Conservation (phyloP, 1,140 invertebrate genomes). For the Diachasma alloeum region DNA sequence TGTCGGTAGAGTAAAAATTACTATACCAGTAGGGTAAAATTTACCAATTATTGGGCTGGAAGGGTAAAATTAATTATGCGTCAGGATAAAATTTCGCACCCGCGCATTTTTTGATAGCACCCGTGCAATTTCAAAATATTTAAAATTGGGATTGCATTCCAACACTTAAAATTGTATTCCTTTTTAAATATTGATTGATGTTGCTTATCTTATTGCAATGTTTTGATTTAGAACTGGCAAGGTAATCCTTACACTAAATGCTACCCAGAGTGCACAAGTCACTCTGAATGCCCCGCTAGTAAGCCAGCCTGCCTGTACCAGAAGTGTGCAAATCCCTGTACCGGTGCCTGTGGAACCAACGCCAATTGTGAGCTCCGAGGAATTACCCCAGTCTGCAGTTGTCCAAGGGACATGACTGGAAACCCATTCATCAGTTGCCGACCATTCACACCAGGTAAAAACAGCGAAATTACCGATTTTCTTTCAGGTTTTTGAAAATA, state of each 20-base stretch:
- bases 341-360: constrained; percentile 80
- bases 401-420: constrained; percentile 86
- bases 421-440: constrained; percentile 84
- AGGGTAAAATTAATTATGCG: no score
- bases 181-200: no score
- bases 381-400: constrained; percentile 84
- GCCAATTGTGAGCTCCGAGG: constrained; percentile 80
- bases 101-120: no score
- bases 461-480: no score
- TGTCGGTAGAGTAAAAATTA: no score
- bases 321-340: constrained; percentile 82
- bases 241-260: constrained; percentile 79
- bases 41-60: no score
- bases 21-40: no score
- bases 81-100: no score
- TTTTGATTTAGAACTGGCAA: constrained; percentile 70
- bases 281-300: constrained; percentile 77
- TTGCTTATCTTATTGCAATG: constrained; percentile 30
- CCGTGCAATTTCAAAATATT: no score
- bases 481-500: no score
- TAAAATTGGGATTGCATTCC: no score
- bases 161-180: no score
- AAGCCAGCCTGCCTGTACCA: constrained; percentile 83
- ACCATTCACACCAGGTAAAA: constrained; percentile 77
- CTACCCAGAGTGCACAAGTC: constrained; percentile 76